Percentiles rank a stretch among this genome's conserved stretches.
Conservation (phyloP, 2,797 vertebrate genomes). For the Australoheros facetus region DNA sequence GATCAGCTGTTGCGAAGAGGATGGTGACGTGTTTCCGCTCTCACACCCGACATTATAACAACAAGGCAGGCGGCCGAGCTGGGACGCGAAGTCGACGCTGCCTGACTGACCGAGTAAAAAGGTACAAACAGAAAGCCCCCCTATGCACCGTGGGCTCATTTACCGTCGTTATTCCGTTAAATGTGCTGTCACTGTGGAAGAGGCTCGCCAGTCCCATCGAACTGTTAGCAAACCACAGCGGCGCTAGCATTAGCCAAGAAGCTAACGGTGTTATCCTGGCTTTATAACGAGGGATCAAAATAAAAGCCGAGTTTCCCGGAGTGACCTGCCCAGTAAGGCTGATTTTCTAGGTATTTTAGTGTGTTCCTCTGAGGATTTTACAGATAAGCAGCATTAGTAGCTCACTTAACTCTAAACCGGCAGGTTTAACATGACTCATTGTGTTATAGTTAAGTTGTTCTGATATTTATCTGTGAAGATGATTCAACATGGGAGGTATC, state of each 20-base stretch:
- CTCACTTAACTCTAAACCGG: not conserved
- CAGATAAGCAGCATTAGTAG: accelerated
- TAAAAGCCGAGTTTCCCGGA: not conserved
- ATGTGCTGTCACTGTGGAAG: conserved; percentile 5
- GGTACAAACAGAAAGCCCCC: not conserved
- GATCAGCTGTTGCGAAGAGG: conserved; percentile 43
- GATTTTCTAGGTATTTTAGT: not conserved
- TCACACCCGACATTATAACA: conserved; percentile 70
- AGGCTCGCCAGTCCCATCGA: accelerated
- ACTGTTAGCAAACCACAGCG: not conserved
- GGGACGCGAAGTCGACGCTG: conserved; percentile 3
- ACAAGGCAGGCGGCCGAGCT: conserved; percentile 31
- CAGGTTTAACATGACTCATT: not conserved
- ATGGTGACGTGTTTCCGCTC: conserved; percentile 71
- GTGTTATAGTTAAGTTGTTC: conserved; percentile 18
- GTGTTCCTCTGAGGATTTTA: not conserved
- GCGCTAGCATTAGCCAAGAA: conserved; percentile 47
- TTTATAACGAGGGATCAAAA: conserved; percentile 7
- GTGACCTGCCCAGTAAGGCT: not conserved
- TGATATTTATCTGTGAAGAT: conserved; percentile 31
- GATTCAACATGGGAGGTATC: conserved; percentile 53
- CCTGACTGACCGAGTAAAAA: not conserved
- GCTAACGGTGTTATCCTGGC: conserved; percentile 33
- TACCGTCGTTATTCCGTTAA: accelerated
- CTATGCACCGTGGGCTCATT: accelerated